phyloP scores from a whole-genome alignment of 2,113 vertebrate genomes.

The Equus przewalskii region DNA sequence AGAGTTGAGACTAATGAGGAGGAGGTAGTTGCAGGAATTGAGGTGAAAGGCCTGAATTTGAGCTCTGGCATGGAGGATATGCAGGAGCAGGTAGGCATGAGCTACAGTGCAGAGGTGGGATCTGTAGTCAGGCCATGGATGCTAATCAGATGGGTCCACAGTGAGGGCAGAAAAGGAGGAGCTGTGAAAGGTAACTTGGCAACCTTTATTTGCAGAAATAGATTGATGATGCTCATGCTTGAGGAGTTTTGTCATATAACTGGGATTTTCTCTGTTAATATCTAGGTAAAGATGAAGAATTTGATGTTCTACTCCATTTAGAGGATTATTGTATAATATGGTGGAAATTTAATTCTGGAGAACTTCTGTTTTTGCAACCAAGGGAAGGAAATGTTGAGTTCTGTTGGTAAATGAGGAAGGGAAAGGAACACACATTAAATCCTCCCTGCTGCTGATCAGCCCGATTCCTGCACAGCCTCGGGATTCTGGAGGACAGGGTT shows the following conservation, averaged over 20 bases:
- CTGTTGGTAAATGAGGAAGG: conserved; percentile 22
- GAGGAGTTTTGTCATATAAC: not conserved
- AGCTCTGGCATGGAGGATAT: not conserved
- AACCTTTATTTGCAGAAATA: not conserved
- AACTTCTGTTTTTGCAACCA: not conserved
- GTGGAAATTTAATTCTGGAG: not conserved
- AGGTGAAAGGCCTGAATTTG: not conserved
- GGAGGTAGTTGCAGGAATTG: not conserved
- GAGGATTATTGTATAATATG: not conserved
- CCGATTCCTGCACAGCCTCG: not conserved
- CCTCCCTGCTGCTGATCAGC: not conserved
- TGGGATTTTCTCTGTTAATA: not conserved
- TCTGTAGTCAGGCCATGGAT: not conserved
- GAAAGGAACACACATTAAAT: not conserved
- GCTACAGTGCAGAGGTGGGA: not conserved
- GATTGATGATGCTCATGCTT: not conserved
- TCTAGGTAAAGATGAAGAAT: not conserved
- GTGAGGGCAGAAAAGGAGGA: not conserved
- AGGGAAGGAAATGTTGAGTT: not conserved
- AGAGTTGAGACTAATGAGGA: not conserved
- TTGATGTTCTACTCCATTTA: not conserved
- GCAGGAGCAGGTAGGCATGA: not conserved
- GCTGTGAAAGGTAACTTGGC: not conserved
- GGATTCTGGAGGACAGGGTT: not conserved
- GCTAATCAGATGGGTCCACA: not conserved